Base-by-base conservation (phyloP, 1,140 invertebrate species). In the Drosophila prosaltans region DNA sequence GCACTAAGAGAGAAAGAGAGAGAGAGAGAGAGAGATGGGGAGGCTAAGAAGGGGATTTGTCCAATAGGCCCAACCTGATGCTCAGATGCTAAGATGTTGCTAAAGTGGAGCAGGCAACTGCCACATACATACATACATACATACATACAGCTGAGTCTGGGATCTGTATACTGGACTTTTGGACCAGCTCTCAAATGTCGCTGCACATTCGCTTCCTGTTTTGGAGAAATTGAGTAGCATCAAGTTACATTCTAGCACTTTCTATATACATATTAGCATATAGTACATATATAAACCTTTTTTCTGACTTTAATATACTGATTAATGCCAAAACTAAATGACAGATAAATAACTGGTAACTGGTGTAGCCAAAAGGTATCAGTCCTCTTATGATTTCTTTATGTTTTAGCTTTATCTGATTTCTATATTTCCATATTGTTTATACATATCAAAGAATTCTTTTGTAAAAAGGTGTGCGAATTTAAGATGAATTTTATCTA, bases 61-160 rank as follows among this genome's bases (percentile, higher is more conserved):
- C 45, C 45, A 51, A 51, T 51, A 51, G 45, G 45, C 45, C 45
- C 24, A 51, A 26, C 45, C 39, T 40, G 9, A 21, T 51, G 43
- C 10, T 9, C 3, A 16, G 16, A 48, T 48, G 45, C 54, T 40
- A 16, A 40, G 60, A 11, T 61, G 45, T 2, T 51, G 66, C 75
- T 78, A 58, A 86, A 85, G 81, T 86, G 78, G 81, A 85, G 81
- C 81, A 51, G 21, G 45, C 45, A 51, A 51, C 45, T 51, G 45
- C 21, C 26, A 36, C 32, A 36, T 36, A 36, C 32, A 36, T 7
- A 7, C 32, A 36, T 7, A 36, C 32, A 36, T 36, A 36, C 32
- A 36, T 36, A 36, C 6, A 36, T 48, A 85, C 70, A 66, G 57
- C 65, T 68, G 65, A 83, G 75, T 80, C 45, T 51, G 45, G 45